A percentile compares a stretch with the other conserved stretches of the same genome.
Evolutionary conservation across 2,888 invertebrate genomes (phyloP).

Genomic region (Anoncus sp.): DNA sequence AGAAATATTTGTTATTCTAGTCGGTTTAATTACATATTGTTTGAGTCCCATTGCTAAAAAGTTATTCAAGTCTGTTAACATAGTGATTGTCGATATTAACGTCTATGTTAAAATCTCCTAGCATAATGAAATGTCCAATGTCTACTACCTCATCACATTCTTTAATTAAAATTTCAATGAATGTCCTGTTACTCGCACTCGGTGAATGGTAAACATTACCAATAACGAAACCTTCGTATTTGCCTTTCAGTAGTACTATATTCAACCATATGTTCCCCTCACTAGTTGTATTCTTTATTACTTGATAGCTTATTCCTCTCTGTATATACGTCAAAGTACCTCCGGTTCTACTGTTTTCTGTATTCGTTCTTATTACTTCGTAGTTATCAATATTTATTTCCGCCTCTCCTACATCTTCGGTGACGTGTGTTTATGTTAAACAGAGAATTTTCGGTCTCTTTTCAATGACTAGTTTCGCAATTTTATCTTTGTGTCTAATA

Average conservation of each 20-base stretch:
- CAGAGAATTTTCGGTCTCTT: constrained; percentile 15
- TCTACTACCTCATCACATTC: not conserved
- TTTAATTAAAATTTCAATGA: not conserved
- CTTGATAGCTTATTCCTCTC: not conserved
- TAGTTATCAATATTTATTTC: not conserved
- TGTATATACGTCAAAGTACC: not conserved
- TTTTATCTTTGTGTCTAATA: no score
- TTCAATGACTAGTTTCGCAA: not conserved
- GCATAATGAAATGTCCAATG: not conserved
- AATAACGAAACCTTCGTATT: constrained; percentile 20
- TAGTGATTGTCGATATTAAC: constrained; percentile 16
- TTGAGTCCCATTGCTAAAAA: constrained; percentile 27
- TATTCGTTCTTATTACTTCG: constrained; percentile 13
- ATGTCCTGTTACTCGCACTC: not conserved
- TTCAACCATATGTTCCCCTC: constrained; percentile 14
- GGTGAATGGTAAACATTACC: constrained; percentile 32
- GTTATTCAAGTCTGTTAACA: constrained; percentile 9
- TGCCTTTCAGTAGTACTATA: not conserved
- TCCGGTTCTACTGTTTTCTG: constrained; percentile 2
- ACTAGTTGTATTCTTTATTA: not conserved
- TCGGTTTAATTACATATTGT: constrained; percentile 15
- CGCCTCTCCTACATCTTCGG: not conserved
- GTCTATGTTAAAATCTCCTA: not conserved
- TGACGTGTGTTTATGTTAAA: constrained; percentile 3
- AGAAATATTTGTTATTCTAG: constrained; percentile 13